Evolutionary conservation across 2,113 vertebrate genomes (phyloP).

Genomic region (Columba livia): DNA sequence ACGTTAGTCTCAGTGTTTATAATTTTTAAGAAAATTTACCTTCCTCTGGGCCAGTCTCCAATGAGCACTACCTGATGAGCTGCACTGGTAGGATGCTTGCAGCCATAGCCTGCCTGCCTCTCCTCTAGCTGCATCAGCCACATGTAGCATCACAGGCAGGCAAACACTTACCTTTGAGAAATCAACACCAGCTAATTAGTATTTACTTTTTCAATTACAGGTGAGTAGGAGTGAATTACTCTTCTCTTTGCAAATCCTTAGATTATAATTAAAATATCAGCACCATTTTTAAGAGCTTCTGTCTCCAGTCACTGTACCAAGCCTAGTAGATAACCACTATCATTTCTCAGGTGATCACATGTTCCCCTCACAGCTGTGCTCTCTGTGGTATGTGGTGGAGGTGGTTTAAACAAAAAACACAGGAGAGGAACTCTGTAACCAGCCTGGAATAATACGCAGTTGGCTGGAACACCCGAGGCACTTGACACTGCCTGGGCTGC

Average conservation of each 20-base stretch:
- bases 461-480: background rate
- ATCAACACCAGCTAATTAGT: background rate
- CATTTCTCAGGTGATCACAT: background rate
- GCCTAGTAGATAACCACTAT: background rate
- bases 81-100: background rate
- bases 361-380: background rate
- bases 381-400: background rate
- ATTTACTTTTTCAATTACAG: background rate
- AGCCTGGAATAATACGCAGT: background rate
- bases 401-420: conserved; percentile 12
- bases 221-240: background rate
- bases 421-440: background rate
- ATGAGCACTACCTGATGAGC: background rate
- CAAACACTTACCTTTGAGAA: background rate
- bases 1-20: background rate
- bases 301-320: background rate
- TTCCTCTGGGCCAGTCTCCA: background rate
- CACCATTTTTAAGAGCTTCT: background rate
- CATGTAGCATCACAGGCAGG: background rate
- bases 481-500: background rate
- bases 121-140: background rate
- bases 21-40: background rate
- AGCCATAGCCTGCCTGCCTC: background rate
- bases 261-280: background rate
- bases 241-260: background rate